phyloP scores from a whole-genome alignment of 2,797 vertebrate species.

The Hippoglossus hippoglossus region DNA sequence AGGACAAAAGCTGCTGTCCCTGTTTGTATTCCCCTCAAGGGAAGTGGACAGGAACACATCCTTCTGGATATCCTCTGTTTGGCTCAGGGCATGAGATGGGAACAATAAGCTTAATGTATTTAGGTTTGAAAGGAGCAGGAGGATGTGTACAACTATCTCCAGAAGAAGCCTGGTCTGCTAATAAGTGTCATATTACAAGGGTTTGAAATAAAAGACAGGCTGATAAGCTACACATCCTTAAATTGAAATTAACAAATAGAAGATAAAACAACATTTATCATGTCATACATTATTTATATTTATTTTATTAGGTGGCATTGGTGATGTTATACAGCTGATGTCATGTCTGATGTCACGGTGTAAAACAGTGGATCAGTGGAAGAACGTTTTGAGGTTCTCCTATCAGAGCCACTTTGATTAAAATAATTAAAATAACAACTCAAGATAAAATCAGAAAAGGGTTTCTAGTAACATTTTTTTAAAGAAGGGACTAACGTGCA shows the following conservation, averaged over 20 bases:
- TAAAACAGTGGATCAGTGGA: not conserved
- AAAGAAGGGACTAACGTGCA: too few relatives aligned
- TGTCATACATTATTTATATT: not conserved
- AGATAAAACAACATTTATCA: conserved; percentile 8
- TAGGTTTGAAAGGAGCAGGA: conserved; percentile 24
- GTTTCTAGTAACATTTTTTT: too few relatives aligned
- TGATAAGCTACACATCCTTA: conserved; percentile 10
- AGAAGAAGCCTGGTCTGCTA: conserved; percentile 22
- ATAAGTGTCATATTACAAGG: conserved; percentile 8
- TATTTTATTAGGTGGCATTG: conserved; percentile 1
- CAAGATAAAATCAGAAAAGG: too few relatives aligned
- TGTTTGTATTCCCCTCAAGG: conserved; percentile 64
- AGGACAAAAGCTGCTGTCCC: conserved; percentile 71
- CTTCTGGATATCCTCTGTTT: conserved; percentile 81
- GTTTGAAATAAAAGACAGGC: conserved; percentile 8
- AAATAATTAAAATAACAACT: too few relatives aligned
- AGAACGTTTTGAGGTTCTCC: too few relatives aligned
- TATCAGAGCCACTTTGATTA: too few relatives aligned
- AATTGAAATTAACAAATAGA: conserved; percentile 19
- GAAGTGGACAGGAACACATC: conserved; percentile 73
- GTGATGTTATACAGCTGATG: conserved; percentile 10
- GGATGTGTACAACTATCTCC: conserved; percentile 26
- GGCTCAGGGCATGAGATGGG: conserved; percentile 48
- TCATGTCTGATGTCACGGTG: conserved; percentile 14
- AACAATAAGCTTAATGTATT: conserved; percentile 58